Evolutionary conservation across 2,113 vertebrate species (phyloP).

Genomic region (Grammomys dolichurus): DNA sequence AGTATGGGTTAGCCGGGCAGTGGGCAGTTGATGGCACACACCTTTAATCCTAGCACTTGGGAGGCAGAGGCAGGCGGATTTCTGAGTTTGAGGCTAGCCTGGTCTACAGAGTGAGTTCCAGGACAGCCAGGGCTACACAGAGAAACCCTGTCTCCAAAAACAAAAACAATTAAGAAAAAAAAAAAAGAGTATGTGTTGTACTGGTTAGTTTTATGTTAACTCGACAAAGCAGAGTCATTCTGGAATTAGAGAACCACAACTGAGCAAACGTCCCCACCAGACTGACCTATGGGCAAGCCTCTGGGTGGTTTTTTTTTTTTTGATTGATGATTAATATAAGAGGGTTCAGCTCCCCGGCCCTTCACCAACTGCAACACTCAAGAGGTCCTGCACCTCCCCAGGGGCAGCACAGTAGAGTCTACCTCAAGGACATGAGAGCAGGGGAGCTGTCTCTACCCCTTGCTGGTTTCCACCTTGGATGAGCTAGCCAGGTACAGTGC

Average conservation of each 20-base stretch:
- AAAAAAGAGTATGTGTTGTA: neutral
- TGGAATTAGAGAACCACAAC: neutral
- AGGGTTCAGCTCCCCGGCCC: neutral
- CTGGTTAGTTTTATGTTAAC: neutral
- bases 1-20: neutral
- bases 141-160: too few relatives aligned
- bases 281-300: neutral
- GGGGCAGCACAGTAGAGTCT: neutral
- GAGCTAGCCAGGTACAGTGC: too few relatives aligned
- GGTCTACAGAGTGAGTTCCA: too few relatives aligned
- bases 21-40: too few relatives aligned
- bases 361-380: neutral
- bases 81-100: too few relatives aligned
- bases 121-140: too few relatives aligned
- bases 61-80: too few relatives aligned
- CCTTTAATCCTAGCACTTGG: too few relatives aligned
- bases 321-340: neutral
- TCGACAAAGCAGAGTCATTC: neutral
- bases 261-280: neutral
- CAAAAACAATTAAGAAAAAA: too few relatives aligned
- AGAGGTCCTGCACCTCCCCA: neutral
- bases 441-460: neutral
- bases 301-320: neutral
- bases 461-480: neutral
- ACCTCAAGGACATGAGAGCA: neutral